Evolutionary conservation across 2,888 invertebrate genomes (phyloP), one percentile per base, ranked within the genome.

Genomic region (Cantharis rufa): DNA sequence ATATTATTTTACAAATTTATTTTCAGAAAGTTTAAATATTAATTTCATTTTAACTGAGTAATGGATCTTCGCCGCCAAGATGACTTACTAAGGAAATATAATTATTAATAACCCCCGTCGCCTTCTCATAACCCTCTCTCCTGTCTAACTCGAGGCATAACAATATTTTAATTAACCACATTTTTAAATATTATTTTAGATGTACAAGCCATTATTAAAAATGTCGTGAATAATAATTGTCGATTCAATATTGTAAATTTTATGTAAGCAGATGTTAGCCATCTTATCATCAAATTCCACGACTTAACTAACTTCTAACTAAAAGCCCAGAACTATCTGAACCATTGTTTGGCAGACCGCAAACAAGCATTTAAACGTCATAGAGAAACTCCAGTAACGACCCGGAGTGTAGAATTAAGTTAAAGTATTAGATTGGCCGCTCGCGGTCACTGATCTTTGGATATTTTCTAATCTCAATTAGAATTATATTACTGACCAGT

Each of bases 401-500:
- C 76, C 78, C 74, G 74, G 77, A 81, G 80, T 79, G 81, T 79
- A 79, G 81, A 82, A 83, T 82, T 80, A 81, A 83, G 82, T 84
- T 83, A 81, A 81, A 80, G 81, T 82, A 83, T 83, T 84, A 83
- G 81, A 83, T 84, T 83, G 82, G 82, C 79, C 82, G 80, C 83
- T 83, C 83, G 82, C 83, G 83, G 84, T 83, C 83, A 83, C 82
- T 82, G 83, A 83, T 84, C 83, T 82, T 66, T 82, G 79, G 80
- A 81, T 79, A 81, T 80, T 81, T 82, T 81, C 80, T 82, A 82
- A 82, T 82, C 82, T 66, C 64, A n/a, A 66, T 66, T 18, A 24
- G 24, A 66, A 66, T 21, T 66, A n/a, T 66, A 18, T n/a, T 66
- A 48, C 48, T 48, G 48, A n/a, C 48, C 48, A 48, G 48, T 48